A percentile compares a stretch with the other conserved stretches of the same genome.
These are phyloP conservation scores for Halcyon badia DNA, from an alignment of 2,797 vertebrate genomes.

Conservation along the genomic window DNA sequence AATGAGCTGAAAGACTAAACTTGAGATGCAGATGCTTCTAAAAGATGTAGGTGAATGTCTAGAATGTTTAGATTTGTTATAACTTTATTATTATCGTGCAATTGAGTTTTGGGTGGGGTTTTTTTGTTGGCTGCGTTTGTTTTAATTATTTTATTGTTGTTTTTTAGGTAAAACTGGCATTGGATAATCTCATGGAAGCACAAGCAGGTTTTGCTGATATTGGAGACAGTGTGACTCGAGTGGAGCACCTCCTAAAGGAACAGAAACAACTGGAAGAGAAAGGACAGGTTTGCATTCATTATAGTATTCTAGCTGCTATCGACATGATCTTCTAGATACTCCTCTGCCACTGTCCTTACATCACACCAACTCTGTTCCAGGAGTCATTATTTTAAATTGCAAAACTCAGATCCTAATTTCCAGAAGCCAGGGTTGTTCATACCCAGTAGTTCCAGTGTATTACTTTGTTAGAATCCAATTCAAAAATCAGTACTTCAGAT, in stretches of 20 bases:
- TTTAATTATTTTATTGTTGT: not conserved
- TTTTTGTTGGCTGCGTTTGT: not conserved
- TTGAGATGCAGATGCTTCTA: not conserved
- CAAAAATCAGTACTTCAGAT: not conserved
- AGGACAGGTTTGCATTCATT: conserved; percentile 83
- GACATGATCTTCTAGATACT: not conserved
- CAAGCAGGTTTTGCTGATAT: conserved; percentile 84
- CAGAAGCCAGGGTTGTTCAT: not conserved
- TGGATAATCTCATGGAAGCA: conserved; percentile 86
- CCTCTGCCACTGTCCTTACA: not conserved
- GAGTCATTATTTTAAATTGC: not conserved
- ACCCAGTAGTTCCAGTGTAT: not conserved
- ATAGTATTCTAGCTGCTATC: not conserved
- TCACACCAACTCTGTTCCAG: not conserved
- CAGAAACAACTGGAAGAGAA: conserved; percentile 88
- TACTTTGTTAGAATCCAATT: not conserved
- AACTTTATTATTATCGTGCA: not conserved
- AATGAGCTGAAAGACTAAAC: not conserved
- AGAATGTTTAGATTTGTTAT: not conserved
- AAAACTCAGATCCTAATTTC: not conserved
- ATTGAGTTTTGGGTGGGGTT: not conserved
- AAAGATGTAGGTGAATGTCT: not conserved
- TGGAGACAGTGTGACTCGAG: conserved; percentile 86
- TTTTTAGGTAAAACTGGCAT: conserved; percentile 87
- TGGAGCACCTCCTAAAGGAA: conserved; percentile 89